These are phyloP conservation scores for Gallinago jamesoni DNA, from an alignment of 2,113 vertebrate genomes.

Conservation along the genomic window DNA sequence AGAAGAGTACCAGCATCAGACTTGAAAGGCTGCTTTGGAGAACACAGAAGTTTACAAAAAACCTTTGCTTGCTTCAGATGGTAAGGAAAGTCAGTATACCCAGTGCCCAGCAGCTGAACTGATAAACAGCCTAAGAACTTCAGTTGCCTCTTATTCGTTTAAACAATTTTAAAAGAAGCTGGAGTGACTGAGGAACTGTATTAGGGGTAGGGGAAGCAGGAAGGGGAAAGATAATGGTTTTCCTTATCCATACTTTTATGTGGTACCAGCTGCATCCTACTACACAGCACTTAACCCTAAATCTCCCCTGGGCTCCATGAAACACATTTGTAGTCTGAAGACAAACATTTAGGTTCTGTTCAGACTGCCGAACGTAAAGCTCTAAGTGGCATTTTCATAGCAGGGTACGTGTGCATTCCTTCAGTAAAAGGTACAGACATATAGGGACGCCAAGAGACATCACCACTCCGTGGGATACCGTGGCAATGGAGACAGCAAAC, in stretches of 20 bases:
- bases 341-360: neutral
- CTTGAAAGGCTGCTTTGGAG: neutral
- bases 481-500: neutral
- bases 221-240: neutral
- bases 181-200: neutral
- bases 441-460: neutral
- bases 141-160: neutral
- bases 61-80: neutral
- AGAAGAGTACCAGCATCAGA: neutral
- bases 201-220: neutral
- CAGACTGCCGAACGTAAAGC: neutral
- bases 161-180: neutral
- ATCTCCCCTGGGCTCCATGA: neutral
- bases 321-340: neutral
- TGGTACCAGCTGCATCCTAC: neutral
- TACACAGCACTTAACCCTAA: neutral
- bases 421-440: neutral
- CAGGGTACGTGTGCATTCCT: neutral
- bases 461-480: neutral
- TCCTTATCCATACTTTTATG: neutral
- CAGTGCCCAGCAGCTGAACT: neutral
- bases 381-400: neutral
- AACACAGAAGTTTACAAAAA: neutral
- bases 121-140: neutral
- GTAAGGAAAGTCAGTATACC: neutral